Evolutionary conservation across 2,888 invertebrate species (phyloP).

Genomic region (Matsumyia berberina): DNA sequence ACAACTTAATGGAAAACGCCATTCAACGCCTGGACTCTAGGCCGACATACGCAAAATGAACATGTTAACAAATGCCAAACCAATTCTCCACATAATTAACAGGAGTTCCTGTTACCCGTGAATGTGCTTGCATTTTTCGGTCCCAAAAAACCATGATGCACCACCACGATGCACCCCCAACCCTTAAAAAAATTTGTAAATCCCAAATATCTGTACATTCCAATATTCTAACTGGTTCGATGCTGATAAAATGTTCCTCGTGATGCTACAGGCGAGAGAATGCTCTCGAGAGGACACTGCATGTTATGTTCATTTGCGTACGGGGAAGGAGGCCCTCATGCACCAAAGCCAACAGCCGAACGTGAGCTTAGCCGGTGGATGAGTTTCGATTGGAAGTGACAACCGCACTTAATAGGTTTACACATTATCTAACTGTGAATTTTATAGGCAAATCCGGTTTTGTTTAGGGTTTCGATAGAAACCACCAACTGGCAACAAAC

Average conservation of each 20-base stretch:
- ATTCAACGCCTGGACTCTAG: not conserved
- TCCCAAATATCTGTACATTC: constrained; percentile 34
- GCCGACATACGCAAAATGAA: not conserved
- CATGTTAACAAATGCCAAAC: constrained; percentile 36
- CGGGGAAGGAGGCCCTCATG: constrained; percentile 21
- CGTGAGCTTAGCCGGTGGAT: constrained; percentile 55
- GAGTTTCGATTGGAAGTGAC: constrained; percentile 71
- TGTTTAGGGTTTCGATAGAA: constrained; percentile 47
- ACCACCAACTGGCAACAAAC: constrained; percentile 11
- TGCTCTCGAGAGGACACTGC: constrained; percentile 9
- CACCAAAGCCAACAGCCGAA: constrained; percentile 43
- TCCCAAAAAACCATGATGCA: too few species aligned
- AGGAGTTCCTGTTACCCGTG: constrained; percentile 14
- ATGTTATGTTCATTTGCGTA: constrained; percentile 37
- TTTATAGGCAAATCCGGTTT: constrained; percentile 59
- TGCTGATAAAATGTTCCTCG: constrained; percentile 48
- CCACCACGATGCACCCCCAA: too few species aligned
- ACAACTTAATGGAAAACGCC: constrained; percentile 22
- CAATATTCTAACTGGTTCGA: constrained; percentile 32
- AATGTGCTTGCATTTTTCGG: constrained; percentile 6
- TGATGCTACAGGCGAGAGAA: not conserved
- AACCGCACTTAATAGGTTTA: constrained; percentile 72
- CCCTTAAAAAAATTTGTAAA: constrained; percentile 12
- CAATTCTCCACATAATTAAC: constrained; percentile 63
- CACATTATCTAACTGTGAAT: constrained; percentile 65